Evolutionary conservation across 2,113 vertebrate genomes (phyloP).

Genomic region (Ceyx margarethae): DNA sequence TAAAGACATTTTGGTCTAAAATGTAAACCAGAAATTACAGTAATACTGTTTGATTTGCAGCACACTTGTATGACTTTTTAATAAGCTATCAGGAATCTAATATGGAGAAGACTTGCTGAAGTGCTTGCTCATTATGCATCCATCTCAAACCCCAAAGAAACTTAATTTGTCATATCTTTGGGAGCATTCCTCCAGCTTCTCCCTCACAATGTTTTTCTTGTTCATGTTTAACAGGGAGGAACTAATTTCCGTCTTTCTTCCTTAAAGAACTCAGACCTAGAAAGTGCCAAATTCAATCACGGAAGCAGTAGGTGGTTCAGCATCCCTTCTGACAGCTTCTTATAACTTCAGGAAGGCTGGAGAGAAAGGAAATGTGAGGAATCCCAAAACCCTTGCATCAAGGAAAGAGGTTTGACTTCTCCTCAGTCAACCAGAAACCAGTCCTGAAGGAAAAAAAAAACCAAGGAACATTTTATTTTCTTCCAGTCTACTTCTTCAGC

Average conservation of each 20-base stretch:
- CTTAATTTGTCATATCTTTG: neutral
- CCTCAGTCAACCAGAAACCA: neutral
- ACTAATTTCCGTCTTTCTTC: constrained; percentile 35
- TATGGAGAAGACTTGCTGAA: neutral
- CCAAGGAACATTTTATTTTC: neutral
- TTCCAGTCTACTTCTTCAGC: neutral
- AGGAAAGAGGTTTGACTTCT: neutral
- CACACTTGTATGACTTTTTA: neutral
- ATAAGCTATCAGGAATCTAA: neutral
- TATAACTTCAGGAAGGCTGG: neutral
- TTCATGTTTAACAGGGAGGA: constrained; percentile 22
- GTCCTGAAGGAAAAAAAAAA: neutral
- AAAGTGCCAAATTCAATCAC: constrained; percentile 25
- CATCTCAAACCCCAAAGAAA: neutral
- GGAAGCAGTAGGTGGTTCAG: neutral
- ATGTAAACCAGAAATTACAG: neutral
- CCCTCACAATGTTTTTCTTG: neutral
- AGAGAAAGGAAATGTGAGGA: neutral
- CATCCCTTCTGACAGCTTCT: neutral
- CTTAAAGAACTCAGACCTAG: neutral
- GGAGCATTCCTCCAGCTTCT: neutral
- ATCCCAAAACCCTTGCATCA: neutral
- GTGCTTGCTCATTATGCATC: neutral
- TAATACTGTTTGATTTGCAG: neutral
- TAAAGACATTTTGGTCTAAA: neutral